phyloP scores from a whole-genome alignment of 2,113 vertebrate genomes.

The Mionectes macconnelli region DNA sequence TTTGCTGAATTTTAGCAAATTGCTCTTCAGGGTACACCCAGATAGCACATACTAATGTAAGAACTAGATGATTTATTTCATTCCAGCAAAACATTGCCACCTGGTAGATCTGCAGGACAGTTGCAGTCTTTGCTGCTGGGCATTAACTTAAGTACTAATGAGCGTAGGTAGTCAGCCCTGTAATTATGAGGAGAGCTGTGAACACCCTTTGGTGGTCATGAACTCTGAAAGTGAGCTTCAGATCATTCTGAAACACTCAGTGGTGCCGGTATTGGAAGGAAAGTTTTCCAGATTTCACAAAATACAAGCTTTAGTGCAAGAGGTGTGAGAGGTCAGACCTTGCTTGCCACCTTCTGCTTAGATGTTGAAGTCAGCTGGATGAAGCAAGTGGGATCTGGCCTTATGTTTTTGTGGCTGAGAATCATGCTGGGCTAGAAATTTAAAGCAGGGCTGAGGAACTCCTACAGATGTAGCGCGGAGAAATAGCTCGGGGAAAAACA shows the following conservation, averaged over 20 bases:
- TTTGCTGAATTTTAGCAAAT: slow-evolving; percentile 37
- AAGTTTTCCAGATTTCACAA: background rate
- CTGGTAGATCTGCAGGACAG: background rate
- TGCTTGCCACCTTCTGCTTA: background rate
- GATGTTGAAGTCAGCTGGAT: background rate
- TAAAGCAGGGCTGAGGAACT: background rate
- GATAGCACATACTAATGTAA: background rate
- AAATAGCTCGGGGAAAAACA: background rate
- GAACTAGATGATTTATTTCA: slow-evolving; percentile 2
- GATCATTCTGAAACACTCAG: background rate
- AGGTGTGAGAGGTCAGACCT: background rate
- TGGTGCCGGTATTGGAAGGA: background rate
- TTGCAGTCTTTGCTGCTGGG: background rate
- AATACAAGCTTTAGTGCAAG: background rate
- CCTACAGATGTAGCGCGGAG: background rate
- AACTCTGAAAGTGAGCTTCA: background rate
- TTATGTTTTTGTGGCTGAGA: background rate
- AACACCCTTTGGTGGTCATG: background rate
- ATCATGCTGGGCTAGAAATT: background rate
- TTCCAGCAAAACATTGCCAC: background rate
- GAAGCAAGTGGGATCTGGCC: background rate
- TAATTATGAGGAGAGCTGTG: background rate
- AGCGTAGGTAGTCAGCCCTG: background rate
- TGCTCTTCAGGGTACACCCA: slow-evolving; percentile 28
- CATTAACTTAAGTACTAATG: background rate